Conservation (phyloP, 2,888 invertebrate species). For the Oscheius myriophilus region DNA sequence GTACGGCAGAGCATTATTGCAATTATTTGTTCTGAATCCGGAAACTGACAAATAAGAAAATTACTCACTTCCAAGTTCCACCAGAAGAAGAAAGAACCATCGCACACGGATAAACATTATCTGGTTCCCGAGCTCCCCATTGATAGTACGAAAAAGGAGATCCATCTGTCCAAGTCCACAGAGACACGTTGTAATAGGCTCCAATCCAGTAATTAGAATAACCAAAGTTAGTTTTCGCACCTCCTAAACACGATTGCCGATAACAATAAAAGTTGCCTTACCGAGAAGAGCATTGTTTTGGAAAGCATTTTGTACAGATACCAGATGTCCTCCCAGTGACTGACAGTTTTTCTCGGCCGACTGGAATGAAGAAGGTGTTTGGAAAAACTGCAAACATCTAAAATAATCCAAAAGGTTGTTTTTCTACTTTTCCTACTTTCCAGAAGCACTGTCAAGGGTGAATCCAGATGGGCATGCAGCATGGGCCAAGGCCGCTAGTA, state of each 20-base stretch:
- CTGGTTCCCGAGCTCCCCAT: conserved; percentile 14
- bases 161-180: conserved; percentile 23
- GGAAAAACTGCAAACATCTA: conserved; percentile 18
- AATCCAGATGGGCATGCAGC: too few relatives aligned
- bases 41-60: not conserved
- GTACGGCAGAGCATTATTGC: conserved; percentile 8
- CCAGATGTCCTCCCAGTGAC: conserved; percentile 21
- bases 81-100: not conserved
- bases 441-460: too few relatives aligned
- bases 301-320: conserved; percentile 29
- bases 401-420: too few relatives aligned
- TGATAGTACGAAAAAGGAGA: conserved; percentile 10
- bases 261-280: not conserved
- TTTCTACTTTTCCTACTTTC: too few relatives aligned
- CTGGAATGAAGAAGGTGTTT: conserved; percentile 12
- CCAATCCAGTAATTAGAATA: conserved; percentile 21
- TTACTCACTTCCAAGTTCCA: conserved; percentile 5
- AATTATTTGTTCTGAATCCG: conserved; percentile 6
- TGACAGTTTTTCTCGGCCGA: conserved; percentile 23
- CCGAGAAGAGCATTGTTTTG: conserved; percentile 17
- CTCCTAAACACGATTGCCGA: not conserved
- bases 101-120: not conserved
- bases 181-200: conserved; percentile 18
- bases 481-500: too few relatives aligned
- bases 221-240: conserved; percentile 3